Evolutionary conservation across 2,797 vertebrate genomes (phyloP).

Genomic region (Australoheros facetus): DNA sequence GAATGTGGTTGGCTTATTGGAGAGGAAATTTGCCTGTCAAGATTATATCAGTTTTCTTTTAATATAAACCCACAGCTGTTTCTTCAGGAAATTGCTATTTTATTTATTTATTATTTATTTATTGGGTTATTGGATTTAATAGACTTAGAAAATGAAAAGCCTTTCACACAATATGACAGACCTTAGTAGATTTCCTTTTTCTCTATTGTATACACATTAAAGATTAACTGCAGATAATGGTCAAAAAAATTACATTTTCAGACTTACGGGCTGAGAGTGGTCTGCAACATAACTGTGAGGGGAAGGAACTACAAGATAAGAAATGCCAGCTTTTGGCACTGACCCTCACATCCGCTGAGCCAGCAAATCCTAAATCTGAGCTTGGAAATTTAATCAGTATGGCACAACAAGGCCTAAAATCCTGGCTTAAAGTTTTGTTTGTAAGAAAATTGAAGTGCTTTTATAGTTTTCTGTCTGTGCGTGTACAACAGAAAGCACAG

Average conservation of each 20-base stretch:
- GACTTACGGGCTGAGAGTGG: conserved; percentile 33
- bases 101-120: conserved; percentile 79
- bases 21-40: conserved; percentile 80
- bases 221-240: conserved; percentile 61
- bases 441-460: conserved; percentile 12
- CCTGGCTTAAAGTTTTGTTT: conserved; percentile 55
- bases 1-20: conserved; percentile 71
- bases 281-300: conserved; percentile 54
- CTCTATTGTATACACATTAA: conserved; percentile 40
- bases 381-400: conserved; percentile 62
- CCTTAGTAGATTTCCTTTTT: conserved; percentile 46
- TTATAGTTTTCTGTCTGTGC: not conserved
- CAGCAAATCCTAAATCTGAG: conserved; percentile 70
- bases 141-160: conserved; percentile 71
- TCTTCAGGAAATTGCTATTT: conserved; percentile 77
- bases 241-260: conserved; percentile 48
- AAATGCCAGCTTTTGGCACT: conserved; percentile 66
- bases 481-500: not conserved
- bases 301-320: conserved; percentile 57
- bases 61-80: conserved; percentile 75
- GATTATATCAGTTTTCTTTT: conserved; percentile 73
- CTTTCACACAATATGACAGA: conserved; percentile 51
- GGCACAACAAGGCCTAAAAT: conserved; percentile 55
- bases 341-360: conserved; percentile 57
- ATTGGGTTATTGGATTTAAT: conserved; percentile 73